Evolutionary conservation across 2,797 vertebrate species (phyloP).

Genomic region (Halcyon smyrnensis): DNA sequence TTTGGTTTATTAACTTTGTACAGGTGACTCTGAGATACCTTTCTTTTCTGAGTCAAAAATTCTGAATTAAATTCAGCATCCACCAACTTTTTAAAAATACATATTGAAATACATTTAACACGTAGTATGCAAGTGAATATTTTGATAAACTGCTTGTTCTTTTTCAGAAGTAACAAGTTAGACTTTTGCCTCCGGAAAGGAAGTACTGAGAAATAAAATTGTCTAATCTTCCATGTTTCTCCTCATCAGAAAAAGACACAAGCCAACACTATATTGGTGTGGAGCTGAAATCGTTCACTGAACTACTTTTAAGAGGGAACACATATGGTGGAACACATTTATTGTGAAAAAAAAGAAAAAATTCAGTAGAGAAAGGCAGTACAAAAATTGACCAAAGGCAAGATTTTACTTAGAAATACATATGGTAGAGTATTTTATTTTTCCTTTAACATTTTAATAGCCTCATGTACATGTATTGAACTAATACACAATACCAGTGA

Average conservation of each 20-base stretch:
- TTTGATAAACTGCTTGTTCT: not conserved
- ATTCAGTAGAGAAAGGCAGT: not conserved
- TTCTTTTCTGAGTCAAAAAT: slow-evolving; percentile 21
- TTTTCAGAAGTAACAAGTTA: not conserved
- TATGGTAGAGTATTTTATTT: not conserved
- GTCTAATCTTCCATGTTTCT: not conserved
- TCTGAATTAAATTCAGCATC: not conserved
- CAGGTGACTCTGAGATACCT: slow-evolving; percentile 52
- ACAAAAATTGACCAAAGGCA: not conserved
- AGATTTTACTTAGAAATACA: not conserved
- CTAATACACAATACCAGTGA: not conserved
- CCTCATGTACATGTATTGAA: not conserved
- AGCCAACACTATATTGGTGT: not conserved
- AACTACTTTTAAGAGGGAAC: not conserved
- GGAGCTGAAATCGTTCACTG: not conserved
- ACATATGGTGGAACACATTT: not conserved
- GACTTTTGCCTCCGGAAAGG: not conserved
- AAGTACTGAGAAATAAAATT: not conserved
- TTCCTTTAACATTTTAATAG: not conserved
- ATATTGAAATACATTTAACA: not conserved
- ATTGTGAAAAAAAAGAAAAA: not conserved
- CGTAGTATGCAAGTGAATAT: not conserved
- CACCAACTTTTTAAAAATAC: not conserved
- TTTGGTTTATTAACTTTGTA: slow-evolving; percentile 60
- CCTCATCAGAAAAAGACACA: not conserved